Evolutionary conservation across 2,888 invertebrate genomes (phyloP).

Genomic region (Tipula lateralis): DNA sequence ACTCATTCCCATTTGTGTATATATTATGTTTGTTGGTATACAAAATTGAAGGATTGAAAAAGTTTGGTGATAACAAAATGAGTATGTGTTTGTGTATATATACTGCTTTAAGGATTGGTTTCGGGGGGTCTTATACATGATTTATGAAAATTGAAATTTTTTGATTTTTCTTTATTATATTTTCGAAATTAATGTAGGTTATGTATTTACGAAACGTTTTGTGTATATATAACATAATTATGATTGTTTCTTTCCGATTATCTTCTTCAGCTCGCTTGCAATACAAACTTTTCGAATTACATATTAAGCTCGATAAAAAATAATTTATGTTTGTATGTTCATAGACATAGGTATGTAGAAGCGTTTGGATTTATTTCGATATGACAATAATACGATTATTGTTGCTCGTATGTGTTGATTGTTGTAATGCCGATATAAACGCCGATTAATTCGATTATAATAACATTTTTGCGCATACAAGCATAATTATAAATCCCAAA

Average conservation of each 20-base stretch:
- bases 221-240: background rate
- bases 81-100: background rate
- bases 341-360: background rate
- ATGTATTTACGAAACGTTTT: background rate
- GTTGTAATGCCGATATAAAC: background rate
- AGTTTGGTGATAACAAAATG: background rate
- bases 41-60: background rate
- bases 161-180: background rate
- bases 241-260: background rate
- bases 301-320: background rate
- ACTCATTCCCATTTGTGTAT: background rate
- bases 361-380: too few species aligned
- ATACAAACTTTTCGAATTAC: background rate
- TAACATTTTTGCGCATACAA: background rate
- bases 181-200: background rate
- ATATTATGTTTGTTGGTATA: background rate
- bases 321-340: background rate
- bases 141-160: slow-evolving; percentile 5
- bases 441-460: background rate
- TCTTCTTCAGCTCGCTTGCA: background rate
- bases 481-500: background rate
- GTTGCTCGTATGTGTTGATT: background rate
- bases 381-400: background rate
- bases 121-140: background rate
- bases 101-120: background rate